Evolutionary conservation across 2,888 invertebrate genomes (phyloP).

Genomic region (Himalopsyche tibetana): DNA sequence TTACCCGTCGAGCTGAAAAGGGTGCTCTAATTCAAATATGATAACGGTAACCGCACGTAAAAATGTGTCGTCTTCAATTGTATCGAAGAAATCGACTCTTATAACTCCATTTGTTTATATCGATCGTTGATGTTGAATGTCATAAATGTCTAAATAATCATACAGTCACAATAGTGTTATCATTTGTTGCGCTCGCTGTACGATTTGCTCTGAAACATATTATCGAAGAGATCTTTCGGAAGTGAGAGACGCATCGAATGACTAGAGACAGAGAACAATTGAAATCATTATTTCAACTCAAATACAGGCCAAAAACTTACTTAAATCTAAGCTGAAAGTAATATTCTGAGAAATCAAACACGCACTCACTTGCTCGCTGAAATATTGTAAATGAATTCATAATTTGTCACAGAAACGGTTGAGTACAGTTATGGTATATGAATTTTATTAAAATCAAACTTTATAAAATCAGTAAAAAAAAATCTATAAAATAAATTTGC

Average conservation of each 20-base stretch:
- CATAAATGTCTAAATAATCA: slow-evolving; percentile 54
- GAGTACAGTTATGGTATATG: too few relatives aligned
- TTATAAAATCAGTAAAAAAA: too few relatives aligned
- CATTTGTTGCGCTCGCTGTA: slow-evolving; percentile 15
- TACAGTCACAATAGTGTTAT: slow-evolving; percentile 30
- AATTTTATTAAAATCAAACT: too few relatives aligned
- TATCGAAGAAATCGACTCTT: slow-evolving; percentile 1
- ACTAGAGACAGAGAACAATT: background rate
- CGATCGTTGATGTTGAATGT: slow-evolving; percentile 54
- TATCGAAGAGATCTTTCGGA: background rate
- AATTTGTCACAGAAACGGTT: too few relatives aligned
- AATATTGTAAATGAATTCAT: too few relatives aligned
- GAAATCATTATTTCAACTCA: too few relatives aligned
- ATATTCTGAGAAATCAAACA: too few relatives aligned
- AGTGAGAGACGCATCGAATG: background rate
- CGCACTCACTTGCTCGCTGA: too few relatives aligned
- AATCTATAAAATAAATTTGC: too few relatives aligned
- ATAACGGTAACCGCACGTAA: slow-evolving; percentile 11
- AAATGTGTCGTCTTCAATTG: slow-evolving; percentile 24
- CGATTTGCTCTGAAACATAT: background rate
- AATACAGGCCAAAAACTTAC: too few relatives aligned
- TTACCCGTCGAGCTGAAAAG: slow-evolving; percentile 57
- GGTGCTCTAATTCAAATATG: slow-evolving; percentile 56
- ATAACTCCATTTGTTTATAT: slow-evolving; percentile 45
- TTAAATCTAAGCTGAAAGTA: too few relatives aligned